phyloP scores from a whole-genome alignment of 2,113 vertebrate species.

The Ciconia boyciana region DNA sequence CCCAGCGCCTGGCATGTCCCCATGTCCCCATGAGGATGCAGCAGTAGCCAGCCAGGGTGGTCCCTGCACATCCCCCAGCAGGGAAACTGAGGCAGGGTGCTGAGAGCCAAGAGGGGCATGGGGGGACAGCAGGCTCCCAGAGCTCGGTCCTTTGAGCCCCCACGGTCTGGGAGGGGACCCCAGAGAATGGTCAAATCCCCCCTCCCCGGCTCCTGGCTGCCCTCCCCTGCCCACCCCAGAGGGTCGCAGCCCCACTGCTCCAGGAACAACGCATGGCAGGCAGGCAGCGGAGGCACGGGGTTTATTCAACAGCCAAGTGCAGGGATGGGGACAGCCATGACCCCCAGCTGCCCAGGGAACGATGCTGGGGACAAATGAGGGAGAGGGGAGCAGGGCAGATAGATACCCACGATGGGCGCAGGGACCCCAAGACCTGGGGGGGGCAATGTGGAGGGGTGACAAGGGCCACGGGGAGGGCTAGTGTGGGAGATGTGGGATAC shows the following conservation, averaged over 20 bases:
- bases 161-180: not conserved
- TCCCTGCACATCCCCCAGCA: not conserved
- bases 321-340: not conserved
- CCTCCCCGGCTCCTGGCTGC: not conserved
- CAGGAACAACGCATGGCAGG: not conserved
- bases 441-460: not conserved
- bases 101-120: not conserved
- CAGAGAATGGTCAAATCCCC: not conserved
- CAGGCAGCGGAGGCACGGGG: not conserved
- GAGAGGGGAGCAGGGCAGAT: not conserved
- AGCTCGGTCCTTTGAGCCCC: not conserved
- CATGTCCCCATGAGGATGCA: fast-evolving
- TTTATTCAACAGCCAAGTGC: constrained; percentile 21
- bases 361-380: not conserved
- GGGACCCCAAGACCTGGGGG: not conserved
- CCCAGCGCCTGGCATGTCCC: not conserved
- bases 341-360: not conserved
- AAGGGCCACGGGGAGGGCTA: fast-evolving
- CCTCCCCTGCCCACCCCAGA: not conserved
- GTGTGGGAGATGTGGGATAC: not conserved
- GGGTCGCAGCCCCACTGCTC: not conserved
- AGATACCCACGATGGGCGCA: not conserved
- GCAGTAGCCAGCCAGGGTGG: not conserved
- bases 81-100: not conserved
- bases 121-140: not conserved